A percentile compares a stretch with the other conserved stretches of the same genome.
Evolutionary conservation across 2,888 invertebrate genomes (phyloP).

Genomic region (Mesorhabditis belari): DNA sequence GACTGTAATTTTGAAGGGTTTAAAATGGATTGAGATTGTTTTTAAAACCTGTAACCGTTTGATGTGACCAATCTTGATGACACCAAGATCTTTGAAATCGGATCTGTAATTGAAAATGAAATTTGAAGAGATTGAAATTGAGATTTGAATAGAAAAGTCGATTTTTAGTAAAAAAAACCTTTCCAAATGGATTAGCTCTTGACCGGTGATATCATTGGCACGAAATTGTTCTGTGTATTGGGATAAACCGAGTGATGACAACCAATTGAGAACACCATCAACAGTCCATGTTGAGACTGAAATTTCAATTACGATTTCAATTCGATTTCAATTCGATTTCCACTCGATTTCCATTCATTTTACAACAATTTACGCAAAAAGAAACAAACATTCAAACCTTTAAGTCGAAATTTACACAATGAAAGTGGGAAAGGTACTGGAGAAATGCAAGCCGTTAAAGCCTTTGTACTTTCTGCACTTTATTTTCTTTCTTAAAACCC

Average conservation of each 20-base stretch:
- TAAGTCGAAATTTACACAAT: too few relatives aligned
- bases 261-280: slow-evolving; percentile 81
- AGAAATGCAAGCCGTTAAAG: too few relatives aligned
- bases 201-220: slow-evolving; percentile 46
- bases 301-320: too few relatives aligned
- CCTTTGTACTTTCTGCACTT: too few relatives aligned
- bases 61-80: slow-evolving; percentile 88
- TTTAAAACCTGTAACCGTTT: slow-evolving; percentile 70
- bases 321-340: too few relatives aligned
- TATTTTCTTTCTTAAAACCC: too few relatives aligned
- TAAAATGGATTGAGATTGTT: background rate
- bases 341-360: too few relatives aligned
- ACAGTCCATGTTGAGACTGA: slow-evolving; percentile 68
- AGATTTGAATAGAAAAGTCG: background rate
- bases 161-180: background rate
- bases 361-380: too few relatives aligned
- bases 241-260: slow-evolving; percentile 76
- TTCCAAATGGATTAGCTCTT: background rate
- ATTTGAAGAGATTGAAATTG: background rate
- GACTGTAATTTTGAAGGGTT: slow-evolving; percentile 4
- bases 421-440: too few relatives aligned
- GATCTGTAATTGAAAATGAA: slow-evolving; percentile 58
- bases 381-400: too few relatives aligned
- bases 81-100: slow-evolving; percentile 71
- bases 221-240: slow-evolving; percentile 86